Conservation (phyloP, 1,140 invertebrate genomes). For the Oreohelix idahoensis region DNA sequence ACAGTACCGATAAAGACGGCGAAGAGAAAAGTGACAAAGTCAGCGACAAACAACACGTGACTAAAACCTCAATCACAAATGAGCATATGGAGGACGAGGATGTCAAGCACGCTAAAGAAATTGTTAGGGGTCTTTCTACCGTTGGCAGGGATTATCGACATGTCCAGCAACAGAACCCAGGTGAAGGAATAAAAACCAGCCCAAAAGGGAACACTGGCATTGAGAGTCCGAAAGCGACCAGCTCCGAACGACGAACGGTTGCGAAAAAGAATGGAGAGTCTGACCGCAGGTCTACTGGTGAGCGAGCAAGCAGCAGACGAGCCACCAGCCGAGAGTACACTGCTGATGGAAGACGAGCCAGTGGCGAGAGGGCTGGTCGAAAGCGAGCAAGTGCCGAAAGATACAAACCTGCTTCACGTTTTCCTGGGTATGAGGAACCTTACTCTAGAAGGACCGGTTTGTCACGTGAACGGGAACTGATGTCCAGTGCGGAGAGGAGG, state of each 20-base stretch:
- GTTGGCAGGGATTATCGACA: neutral
- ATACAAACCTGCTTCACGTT: neutral
- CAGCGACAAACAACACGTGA: neutral
- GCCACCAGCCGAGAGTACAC: neutral
- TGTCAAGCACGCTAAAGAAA: neutral
- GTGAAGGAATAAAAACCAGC: neutral
- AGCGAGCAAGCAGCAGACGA: neutral
- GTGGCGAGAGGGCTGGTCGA: neutral
- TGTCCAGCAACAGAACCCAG: neutral
- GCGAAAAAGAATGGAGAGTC: neutral
- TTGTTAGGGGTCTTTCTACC: neutral
- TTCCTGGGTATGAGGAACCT: neutral
- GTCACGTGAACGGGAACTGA: neutral
- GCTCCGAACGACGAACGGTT: neutral
- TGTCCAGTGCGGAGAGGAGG: constrained; percentile 17
- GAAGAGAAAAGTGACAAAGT: neutral
- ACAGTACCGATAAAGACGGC: neutral
- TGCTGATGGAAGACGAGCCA: neutral
- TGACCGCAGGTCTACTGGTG: neutral
- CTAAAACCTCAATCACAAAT: neutral
- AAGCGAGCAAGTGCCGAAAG: neutral
- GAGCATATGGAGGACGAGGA: neutral
- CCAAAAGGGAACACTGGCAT: too few relatives aligned
- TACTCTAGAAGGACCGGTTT: neutral
- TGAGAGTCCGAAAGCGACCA: neutral